Base-by-base conservation (phyloP, 2,113 vertebrate species). In the Mus spicilegus region DNA sequence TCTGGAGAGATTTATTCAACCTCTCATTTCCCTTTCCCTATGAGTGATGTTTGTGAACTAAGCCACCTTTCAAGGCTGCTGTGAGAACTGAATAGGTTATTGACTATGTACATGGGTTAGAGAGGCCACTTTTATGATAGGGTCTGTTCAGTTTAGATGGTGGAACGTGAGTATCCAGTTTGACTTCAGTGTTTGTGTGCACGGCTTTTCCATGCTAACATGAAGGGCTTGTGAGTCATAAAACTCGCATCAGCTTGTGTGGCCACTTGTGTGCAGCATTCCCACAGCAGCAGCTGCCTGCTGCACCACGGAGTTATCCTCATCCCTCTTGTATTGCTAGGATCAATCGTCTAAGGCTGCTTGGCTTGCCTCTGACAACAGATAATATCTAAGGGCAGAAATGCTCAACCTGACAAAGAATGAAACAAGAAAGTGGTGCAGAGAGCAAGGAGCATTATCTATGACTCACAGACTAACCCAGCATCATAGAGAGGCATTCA, bases 301-400 rank as follows among this genome's bases (percentile, higher is more conserved):
- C 72, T 22, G 46, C 33, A 70, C 80, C 28, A 20, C 77, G 95
- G 90, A 17, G 69, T 87, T 95, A 96, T 96, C 39, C 95, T 87
- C 90, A n/a, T 84, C 91, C 51, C 69, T 78, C 56, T 78, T 81
- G 82, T 77, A 82, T 49, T 10, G 11, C 11, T 46, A 22, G 73
- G n/a, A 95, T 97, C 96, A 95, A 95, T 96, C 93, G 49, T 78
- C 39, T 90, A 69, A 24, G 93, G 54, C 54, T 95, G 42, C 11
- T 77, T 92, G 42, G 17, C 73, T 8, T 93, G 54, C 63, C 77
- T 92, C 49, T 61, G 56, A 94, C 33, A 96, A 67, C 54, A 95
- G 91, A 96, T 87, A 93, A 93, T 92, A 75, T 22, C 54, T 78
- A 51, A 39, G 33, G 95, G 67, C 16, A 95, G 61, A 39, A 70